phyloP scores from a whole-genome alignment of 2,113 vertebrate species.

The Syngnathoides biaculeatus region DNA sequence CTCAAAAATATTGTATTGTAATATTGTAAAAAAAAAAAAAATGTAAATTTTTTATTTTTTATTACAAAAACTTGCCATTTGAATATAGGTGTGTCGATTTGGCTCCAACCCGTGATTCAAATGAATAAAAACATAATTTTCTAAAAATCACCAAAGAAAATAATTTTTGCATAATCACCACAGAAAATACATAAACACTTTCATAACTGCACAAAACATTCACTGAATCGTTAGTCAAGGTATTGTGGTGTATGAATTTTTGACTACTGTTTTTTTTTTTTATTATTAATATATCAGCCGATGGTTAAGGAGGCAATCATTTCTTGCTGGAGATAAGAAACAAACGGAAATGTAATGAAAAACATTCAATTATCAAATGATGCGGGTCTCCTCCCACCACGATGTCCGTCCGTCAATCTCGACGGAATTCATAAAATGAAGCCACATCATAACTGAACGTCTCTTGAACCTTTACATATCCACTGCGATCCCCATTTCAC shows the following conservation, averaged over 20 bases:
- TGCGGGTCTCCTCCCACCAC: not conserved
- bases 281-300: not conserved
- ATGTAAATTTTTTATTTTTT: too few relatives aligned
- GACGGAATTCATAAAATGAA: slow-evolving; percentile 37
- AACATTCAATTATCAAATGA: not conserved
- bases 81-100: too few relatives aligned
- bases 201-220: not conserved
- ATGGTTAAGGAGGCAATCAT: not conserved
- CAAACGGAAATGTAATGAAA: not conserved
- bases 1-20: too few relatives aligned
- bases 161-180: too few relatives aligned
- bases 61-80: too few relatives aligned
- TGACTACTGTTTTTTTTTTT: not conserved
- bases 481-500: slow-evolving; percentile 8
- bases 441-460: slow-evolving; percentile 37
- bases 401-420: slow-evolving; percentile 33
- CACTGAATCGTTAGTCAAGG: not conserved
- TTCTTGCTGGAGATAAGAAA: not conserved
- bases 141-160: too few relatives aligned
- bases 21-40: too few relatives aligned
- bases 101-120: too few relatives aligned
- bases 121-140: too few relatives aligned
- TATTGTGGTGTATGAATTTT: not conserved
- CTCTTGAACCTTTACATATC: slow-evolving; percentile 36
- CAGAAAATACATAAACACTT: too few relatives aligned